These are phyloP conservation scores for Poeciliopsis prolifica DNA, from an alignment of 2,113 vertebrate species.

Conservation along the genomic window DNA sequence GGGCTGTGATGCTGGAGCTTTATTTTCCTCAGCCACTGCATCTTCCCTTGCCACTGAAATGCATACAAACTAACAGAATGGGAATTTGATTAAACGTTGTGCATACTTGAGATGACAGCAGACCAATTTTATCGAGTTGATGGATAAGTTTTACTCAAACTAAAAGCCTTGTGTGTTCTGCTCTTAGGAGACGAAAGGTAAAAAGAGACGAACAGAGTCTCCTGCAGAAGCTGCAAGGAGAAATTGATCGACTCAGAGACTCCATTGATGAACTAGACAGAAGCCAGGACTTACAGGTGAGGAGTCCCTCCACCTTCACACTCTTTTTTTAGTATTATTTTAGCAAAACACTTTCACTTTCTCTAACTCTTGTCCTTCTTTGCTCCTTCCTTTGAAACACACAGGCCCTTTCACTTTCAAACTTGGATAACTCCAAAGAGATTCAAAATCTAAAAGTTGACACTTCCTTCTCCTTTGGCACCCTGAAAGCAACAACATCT, in stretches of 20 bases:
- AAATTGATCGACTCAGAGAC: slow-evolving; percentile 45
- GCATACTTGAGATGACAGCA: too few species aligned
- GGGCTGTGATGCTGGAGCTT: neutral
- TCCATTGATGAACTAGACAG: slow-evolving; percentile 24
- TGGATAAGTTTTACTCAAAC: accelerated
- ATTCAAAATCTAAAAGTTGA: slow-evolving; percentile 25
- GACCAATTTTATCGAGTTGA: too few species aligned
- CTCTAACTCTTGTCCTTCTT: neutral
- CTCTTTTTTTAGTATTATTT: neutral
- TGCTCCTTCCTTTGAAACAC: neutral
- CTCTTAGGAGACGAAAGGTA: slow-evolving; percentile 28
- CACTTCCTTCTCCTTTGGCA: slow-evolving; percentile 38
- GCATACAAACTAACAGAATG: too few species aligned
- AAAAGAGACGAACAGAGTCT: slow-evolving; percentile 34
- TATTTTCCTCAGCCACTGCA: neutral
- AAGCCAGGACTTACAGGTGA: slow-evolving; percentile 54
- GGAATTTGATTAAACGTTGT: too few species aligned
- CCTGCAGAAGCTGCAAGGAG: slow-evolving; percentile 44
- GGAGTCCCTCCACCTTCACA: neutral
- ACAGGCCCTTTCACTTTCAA: slow-evolving; percentile 17
- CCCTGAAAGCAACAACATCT: slow-evolving; percentile 32
- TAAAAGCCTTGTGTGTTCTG: neutral
- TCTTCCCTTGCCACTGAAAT: neutral
- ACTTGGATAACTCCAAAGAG: neutral
- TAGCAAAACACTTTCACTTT: neutral